Evolutionary conservation across 2,797 vertebrate genomes (phyloP), one percentile per base, ranked within the genome.

Genomic region (Philypnodon macrostomus): DNA sequence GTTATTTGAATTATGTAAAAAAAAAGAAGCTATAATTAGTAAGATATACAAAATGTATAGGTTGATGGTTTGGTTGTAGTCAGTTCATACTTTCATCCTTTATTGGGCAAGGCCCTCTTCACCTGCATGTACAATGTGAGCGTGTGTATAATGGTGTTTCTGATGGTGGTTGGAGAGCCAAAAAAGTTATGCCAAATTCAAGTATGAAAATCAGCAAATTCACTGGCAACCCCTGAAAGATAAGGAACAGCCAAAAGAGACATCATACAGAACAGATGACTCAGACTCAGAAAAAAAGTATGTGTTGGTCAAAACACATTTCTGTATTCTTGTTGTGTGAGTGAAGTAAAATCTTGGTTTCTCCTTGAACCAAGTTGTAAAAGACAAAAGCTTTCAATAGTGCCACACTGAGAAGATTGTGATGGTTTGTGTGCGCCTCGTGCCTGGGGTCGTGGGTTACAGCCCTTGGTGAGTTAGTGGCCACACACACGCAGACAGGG

Each of bases 301-400:
- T n/a, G 13, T 0, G n/a, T 30, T 14, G 6, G 15, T 38, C 17
- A 35, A 46, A 37, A 12, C 16, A 29, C 2, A 27, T 33, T 9
- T 24, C 23, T 21, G 14, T 18, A 24, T 35, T 47, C 31, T 35
- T 11, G 9, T 15, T 21, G 36, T 47, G 23, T 47, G 32, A 34
- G n/a, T 26, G 3, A 29, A 58, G 15, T 16, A 30, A 67, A 56
- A 79, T 62, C 29, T 70, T 69, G n/a, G n/a, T n/a, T 67, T 83
- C 75, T 79, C 85, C 85, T 87, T 87, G 81, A 86, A 80, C 75
- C 78, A 83, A 86, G 79, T 86, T 86, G 29, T 49, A 68, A 78
- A 85, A 85, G 81, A 77, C 82, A 80, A 81, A 81, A 75, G 63
- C 73, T 81, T 79, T 67, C 66, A 71, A 45, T 61, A 66, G 85